A percentile compares a stretch with the other conserved stretches of the same genome.
Conservation (phyloP, 2,888 invertebrate species). For the Copidosoma aretas region DNA sequence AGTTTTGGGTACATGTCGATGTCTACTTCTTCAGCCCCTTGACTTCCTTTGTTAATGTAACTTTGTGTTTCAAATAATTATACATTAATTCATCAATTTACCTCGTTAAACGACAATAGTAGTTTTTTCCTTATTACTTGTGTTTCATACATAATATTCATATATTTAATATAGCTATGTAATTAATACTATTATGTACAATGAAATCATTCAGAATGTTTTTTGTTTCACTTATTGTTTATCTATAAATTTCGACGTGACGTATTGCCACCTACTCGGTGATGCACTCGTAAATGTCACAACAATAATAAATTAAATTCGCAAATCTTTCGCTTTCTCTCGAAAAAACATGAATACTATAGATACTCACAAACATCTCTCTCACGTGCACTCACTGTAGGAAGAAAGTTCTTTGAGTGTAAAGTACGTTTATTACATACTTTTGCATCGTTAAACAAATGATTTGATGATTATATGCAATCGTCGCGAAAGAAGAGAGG, state of each 20-base stretch:
- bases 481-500: too few relatives aligned
- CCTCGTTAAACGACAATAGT: slow-evolving; percentile 50
- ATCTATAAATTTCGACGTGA: not conserved
- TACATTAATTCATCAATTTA: slow-evolving; percentile 30
- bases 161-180: slow-evolving; percentile 46
- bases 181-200: slow-evolving; percentile 60
- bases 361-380: slow-evolving; percentile 19
- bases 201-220: slow-evolving; percentile 50
- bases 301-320: slow-evolving; percentile 61
- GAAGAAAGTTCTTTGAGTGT: not conserved
- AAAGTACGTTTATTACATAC: too few relatives aligned
- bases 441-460: too few relatives aligned
- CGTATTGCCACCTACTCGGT: not conserved
- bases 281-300: slow-evolving; percentile 34
- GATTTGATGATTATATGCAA: too few relatives aligned
- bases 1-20: slow-evolving; percentile 29
- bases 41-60: slow-evolving; percentile 6
- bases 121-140: slow-evolving; percentile 29
- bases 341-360: slow-evolving; percentile 11
- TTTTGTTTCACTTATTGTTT: slow-evolving; percentile 12
- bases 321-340: slow-evolving; percentile 27
- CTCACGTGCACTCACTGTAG: slow-evolving; percentile 16
- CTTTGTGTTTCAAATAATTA: slow-evolving; percentile 16
- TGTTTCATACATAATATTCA: slow-evolving; percentile 15
- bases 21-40: slow-evolving; percentile 11